A percentile compares a stretch with the other conserved stretches of the same genome.
phyloP scores from a whole-genome alignment of 2,113 vertebrate species.

The Anarrhichthys ocellatus region DNA sequence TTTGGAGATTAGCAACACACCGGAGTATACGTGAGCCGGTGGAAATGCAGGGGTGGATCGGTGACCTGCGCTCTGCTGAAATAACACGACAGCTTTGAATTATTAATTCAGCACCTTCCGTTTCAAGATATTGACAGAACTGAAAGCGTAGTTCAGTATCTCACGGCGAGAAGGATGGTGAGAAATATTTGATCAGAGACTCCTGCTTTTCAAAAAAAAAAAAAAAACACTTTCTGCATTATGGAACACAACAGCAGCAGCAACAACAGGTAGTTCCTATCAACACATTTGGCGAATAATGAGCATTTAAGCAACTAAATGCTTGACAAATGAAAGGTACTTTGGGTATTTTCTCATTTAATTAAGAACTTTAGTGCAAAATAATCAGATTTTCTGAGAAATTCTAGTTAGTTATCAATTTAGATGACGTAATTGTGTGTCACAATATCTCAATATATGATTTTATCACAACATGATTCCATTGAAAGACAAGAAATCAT shows the following conservation, averaged over 20 bases:
- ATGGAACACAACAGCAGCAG: constrained; percentile 4
- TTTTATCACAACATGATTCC: no score
- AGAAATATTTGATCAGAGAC: constrained; percentile 24
- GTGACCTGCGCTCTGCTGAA: constrained; percentile 42
- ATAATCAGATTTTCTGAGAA: neutral
- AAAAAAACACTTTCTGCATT: neutral
- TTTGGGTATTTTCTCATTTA: neutral
- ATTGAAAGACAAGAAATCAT: neutral
- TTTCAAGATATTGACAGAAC: constrained; percentile 37
- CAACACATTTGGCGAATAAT: constrained; percentile 13
- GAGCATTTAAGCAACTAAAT: constrained; percentile 2
- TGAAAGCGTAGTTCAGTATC: constrained; percentile 4
- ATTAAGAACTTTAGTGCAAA: no score
- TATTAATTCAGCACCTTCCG: constrained; percentile 35
- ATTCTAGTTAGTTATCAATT: neutral
- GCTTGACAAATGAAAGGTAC: neutral
- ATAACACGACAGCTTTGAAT: constrained; percentile 32
- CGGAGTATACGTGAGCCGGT: neutral
- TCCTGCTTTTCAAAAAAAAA: neutral
- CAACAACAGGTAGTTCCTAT: constrained; percentile 10
- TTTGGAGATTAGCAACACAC: constrained; percentile 5
- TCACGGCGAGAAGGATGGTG: neutral
- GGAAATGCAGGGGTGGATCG: constrained; percentile 25
- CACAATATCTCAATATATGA: neutral
- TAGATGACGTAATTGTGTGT: neutral